Evolutionary conservation across 2,888 invertebrate genomes (phyloP).

Genomic region (Ophonus ardosiacus): DNA sequence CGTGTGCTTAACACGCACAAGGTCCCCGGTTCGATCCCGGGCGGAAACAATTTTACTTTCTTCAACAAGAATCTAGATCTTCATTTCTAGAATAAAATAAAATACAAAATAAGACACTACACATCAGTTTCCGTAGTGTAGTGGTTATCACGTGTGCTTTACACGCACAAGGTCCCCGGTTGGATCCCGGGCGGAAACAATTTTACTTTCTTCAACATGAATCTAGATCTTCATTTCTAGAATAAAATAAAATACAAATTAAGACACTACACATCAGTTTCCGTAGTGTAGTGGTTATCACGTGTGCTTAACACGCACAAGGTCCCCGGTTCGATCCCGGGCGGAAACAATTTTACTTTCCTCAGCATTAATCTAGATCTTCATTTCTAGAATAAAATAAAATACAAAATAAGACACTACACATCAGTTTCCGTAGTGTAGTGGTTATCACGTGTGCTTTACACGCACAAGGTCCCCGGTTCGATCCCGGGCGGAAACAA

Average conservation of each 20-base stretch:
- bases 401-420: no score
- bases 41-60: conserved; percentile 81
- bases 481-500: conserved; percentile 92
- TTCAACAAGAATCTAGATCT: background rate
- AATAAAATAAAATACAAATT: no score
- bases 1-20: conserved; percentile 95
- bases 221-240: background rate
- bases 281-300: conserved; percentile 78
- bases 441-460: conserved; percentile 8
- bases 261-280: no score
- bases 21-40: conserved; percentile 94
- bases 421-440: background rate
- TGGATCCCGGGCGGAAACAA: conserved; percentile 92
- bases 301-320: conserved; percentile 95
- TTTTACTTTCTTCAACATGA: conserved; percentile 38
- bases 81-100: no score
- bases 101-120: no score
- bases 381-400: no score
- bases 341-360: conserved; percentile 81
- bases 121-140: background rate
- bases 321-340: conserved; percentile 94
- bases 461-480: conserved; percentile 85
- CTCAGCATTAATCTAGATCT: no score
- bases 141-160: conserved; percentile 8
- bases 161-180: conserved; percentile 85